Evolutionary conservation across 2,888 invertebrate species (phyloP).

Genomic region (Tetranychus piercei): DNA sequence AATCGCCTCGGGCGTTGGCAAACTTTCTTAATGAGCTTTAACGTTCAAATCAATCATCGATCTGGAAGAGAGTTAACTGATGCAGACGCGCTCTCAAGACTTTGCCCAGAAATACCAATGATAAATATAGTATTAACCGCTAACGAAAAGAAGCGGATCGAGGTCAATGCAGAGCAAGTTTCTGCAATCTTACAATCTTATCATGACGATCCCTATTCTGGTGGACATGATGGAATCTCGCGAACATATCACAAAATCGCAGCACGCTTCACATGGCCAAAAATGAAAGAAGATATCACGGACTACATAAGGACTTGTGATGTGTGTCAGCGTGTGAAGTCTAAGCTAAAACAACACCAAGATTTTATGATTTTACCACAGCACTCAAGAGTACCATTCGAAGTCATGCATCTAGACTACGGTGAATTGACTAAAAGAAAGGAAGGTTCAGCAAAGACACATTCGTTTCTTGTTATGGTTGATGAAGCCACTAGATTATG

Average conservation of each 20-base stretch:
- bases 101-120: background rate
- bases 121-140: background rate
- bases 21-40: background rate
- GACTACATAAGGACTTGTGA: background rate
- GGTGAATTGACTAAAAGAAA: background rate
- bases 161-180: background rate
- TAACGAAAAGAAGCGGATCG: too few relatives aligned
- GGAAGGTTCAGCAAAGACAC: background rate
- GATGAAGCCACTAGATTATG: background rate
- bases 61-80: background rate
- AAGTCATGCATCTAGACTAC: background rate
- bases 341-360: background rate
- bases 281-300: background rate
- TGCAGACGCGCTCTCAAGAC: conserved; percentile 2
- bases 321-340: background rate
- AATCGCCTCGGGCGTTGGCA: background rate
- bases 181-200: background rate
- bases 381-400: background rate
- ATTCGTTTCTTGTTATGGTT: background rate
- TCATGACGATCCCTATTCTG: background rate
- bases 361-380: background rate
- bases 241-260: background rate
- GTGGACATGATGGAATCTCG: background rate
- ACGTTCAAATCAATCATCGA: background rate
- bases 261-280: background rate